Percentiles rank a stretch among this genome's conserved stretches.
These are phyloP conservation scores for Trachythela sp. DNA, from an alignment of 64 coral and sea anemone genomes.

Conservation along the genomic window DNA sequence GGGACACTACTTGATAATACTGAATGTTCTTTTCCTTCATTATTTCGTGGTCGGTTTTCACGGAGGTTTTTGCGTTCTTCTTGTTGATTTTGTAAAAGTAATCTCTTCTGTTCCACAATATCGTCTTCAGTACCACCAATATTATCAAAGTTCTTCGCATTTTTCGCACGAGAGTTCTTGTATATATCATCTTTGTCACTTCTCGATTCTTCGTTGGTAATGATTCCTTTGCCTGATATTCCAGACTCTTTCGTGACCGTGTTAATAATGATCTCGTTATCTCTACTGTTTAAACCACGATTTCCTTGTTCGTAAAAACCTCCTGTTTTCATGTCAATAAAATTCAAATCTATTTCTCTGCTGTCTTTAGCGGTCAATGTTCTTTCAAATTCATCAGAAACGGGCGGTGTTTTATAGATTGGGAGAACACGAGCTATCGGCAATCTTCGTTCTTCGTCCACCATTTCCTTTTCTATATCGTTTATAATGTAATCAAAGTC, in stretches of 20 bases:
- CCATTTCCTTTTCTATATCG: neutral
- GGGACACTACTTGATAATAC: neutral
- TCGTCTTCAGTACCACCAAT: neutral
- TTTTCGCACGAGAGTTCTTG: neutral
- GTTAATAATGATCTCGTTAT: neutral
- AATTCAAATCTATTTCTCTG: neutral
- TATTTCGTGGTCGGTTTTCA: neutral
- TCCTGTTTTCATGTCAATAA: neutral
- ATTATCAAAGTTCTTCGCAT: neutral
- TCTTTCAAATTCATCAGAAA: neutral
- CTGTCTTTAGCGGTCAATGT: neutral
- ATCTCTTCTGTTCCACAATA: conserved; percentile 13
- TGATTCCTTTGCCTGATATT: neutral
- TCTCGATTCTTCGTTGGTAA: neutral
- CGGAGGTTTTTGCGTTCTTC: neutral
- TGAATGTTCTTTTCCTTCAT: neutral
- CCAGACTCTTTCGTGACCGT: neutral
- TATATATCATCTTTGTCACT: neutral
- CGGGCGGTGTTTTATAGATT: neutral
- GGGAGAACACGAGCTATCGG: conserved; percentile 1
- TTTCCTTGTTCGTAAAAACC: neutral
- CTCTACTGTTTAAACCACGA: neutral
- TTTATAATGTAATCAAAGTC: neutral
- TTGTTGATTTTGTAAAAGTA: neutral
- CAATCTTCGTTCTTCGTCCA: neutral